phyloP scores from a whole-genome alignment of 2,888 invertebrate species.

The Andrena bicolor region DNA sequence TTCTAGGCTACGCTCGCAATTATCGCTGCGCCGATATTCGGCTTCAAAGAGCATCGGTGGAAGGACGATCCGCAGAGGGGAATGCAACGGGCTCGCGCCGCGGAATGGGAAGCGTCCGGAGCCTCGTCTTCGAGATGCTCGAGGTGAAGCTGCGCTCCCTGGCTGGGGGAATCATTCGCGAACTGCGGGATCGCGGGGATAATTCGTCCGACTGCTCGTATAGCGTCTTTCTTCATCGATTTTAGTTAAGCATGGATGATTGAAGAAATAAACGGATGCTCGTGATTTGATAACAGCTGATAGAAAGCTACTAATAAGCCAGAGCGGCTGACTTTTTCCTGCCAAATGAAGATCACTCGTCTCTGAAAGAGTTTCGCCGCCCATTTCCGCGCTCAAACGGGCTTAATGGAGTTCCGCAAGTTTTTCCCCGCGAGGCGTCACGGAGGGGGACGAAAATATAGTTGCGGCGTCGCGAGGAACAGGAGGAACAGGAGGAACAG shows the following conservation, averaged over 20 bases:
- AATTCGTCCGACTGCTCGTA: too few relatives aligned
- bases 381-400: too few relatives aligned
- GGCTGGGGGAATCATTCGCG: too few relatives aligned
- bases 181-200: too few relatives aligned
- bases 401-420: slow-evolving; percentile 31
- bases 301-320: too few relatives aligned
- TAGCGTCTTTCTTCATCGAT: too few relatives aligned
- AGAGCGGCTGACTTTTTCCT: too few relatives aligned
- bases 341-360: too few relatives aligned
- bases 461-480: slow-evolving; percentile 33
- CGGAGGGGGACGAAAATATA: neutral
- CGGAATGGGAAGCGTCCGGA: slow-evolving; percentile 26
- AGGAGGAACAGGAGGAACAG: neutral
- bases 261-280: too few relatives aligned
- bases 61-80: slow-evolving; percentile 4
- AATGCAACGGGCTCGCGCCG: slow-evolving; percentile 18
- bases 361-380: neutral
- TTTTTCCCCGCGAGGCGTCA: slow-evolving; percentile 15
- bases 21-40: slow-evolving; percentile 63
- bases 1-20: slow-evolving; percentile 57
- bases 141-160: too few relatives aligned
- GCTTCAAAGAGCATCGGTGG: slow-evolving; percentile 49
- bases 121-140: neutral
- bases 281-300: too few relatives aligned
- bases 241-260: too few relatives aligned